Conservation (phyloP, 2,888 invertebrate genomes). For the Tupiocoris notatus region DNA sequence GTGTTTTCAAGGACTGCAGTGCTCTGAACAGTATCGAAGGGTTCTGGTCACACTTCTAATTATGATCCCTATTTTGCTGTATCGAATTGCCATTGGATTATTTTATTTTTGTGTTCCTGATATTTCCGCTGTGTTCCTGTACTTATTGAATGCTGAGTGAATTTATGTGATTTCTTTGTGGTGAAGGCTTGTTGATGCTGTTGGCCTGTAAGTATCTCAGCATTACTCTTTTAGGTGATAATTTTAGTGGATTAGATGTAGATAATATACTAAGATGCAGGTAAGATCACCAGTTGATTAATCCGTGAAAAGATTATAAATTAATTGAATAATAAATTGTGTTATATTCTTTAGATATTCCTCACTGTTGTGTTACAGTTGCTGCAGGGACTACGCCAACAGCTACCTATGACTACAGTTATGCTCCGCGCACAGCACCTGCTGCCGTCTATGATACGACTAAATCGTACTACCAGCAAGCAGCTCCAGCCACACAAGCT, state of each 20-base stretch:
- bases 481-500: slow-evolving; percentile 57
- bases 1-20: background rate
- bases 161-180: no score
- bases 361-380: slow-evolving; percentile 48
- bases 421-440: slow-evolving; percentile 61
- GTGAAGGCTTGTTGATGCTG: no score
- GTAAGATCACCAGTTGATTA: no score
- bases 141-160: no score
- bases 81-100: no score
- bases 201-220: no score
- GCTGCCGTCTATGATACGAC: slow-evolving; percentile 76
- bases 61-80: no score
- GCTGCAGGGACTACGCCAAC: slow-evolving; percentile 56
- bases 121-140: no score
- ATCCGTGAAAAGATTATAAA: background rate
- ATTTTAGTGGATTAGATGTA: no score
- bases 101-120: no score
- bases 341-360: background rate
- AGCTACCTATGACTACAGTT: slow-evolving; percentile 67
- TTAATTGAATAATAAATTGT: background rate
- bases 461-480: slow-evolving; percentile 80
- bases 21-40: background rate
- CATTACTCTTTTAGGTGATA: no score
- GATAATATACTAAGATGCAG: no score
- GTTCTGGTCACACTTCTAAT: background rate